Conservation (phyloP, 2,113 vertebrate genomes). For the Neogale vison region DNA sequence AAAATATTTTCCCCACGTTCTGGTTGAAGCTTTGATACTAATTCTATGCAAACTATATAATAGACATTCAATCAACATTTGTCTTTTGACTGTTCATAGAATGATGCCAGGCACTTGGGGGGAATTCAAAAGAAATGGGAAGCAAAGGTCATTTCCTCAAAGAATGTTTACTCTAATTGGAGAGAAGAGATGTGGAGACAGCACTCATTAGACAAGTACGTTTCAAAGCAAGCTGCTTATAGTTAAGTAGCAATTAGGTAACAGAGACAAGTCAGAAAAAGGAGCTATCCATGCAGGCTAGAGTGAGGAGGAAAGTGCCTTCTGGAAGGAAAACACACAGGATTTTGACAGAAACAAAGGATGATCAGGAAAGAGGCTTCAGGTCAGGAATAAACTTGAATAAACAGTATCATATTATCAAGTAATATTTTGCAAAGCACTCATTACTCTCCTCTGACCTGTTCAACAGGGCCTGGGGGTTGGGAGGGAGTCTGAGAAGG, state of each 20-base stretch:
- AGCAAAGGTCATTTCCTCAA: conserved; percentile 33
- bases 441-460: background rate
- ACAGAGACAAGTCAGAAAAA: background rate
- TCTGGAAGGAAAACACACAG: background rate
- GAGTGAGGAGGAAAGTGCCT: background rate
- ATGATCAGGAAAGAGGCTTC: background rate
- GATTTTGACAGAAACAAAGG: background rate
- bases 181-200: background rate
- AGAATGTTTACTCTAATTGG: background rate
- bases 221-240: conserved; percentile 33
- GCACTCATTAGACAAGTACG: conserved; percentile 14
- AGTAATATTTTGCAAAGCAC: background rate
- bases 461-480: background rate
- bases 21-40: conserved; percentile 11
- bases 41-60: background rate
- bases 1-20: background rate
- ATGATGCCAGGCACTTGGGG: background rate
- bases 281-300: background rate
- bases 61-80: conserved; percentile 11
- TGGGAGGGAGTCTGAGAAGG: background rate
- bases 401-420: background rate
- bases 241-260: conserved; percentile 32
- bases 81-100: conserved; percentile 1
- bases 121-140: conserved; percentile 52
- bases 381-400: background rate